Evolutionary conservation across 2,888 invertebrate species (phyloP), one percentile per base, ranked within the genome.

Genomic region (Ceriagrion tenellum): DNA sequence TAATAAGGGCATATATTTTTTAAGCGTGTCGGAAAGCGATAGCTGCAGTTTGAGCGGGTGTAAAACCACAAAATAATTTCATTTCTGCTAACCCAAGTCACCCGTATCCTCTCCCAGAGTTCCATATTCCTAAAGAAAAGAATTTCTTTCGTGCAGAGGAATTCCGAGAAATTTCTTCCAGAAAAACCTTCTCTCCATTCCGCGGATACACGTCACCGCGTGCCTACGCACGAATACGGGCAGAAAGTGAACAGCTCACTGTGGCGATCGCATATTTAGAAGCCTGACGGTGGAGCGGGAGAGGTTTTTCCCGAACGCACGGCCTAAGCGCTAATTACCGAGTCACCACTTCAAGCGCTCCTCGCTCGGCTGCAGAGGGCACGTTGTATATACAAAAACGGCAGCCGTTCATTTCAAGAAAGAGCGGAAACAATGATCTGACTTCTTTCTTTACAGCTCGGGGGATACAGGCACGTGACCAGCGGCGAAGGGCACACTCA

Each of bases 281-380:
- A 74, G 47, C 47, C 20, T 30, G 81, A 35, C 35, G 63, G 59
- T 47, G 59, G 59, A 59, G 20, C 1, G 59, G 13, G 59, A 20
- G 59, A 12, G 59, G 59, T 59, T 93, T 93, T 93, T 93, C 93
- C 63, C 93, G 40, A 69, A 93, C 69, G 63, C 12, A 59, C 16
- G 1, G 20, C 93, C 91, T 40, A 91, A 26, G 93, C 69, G 93
- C 93, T 93, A 93, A 93, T 69, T 74, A 69, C 18, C 93, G 69
- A 93, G 93, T 93, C 93, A 93, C 47, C 74, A 74, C 20, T 23
- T 63, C 63, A 26, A 63, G 55, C 23, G 35, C 55, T 55, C n/a
- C 69, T 69, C 63, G 93, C 16, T 4, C 47, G 74, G 93, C n/a
- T 47, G 69, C 93, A 55, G 47, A 47, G 81, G 47, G 47, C 47